Percentiles rank a stretch among this genome's conserved stretches.
Conservation (phyloP, 2,797 vertebrate species). For the Galaxias olidus region DNA sequence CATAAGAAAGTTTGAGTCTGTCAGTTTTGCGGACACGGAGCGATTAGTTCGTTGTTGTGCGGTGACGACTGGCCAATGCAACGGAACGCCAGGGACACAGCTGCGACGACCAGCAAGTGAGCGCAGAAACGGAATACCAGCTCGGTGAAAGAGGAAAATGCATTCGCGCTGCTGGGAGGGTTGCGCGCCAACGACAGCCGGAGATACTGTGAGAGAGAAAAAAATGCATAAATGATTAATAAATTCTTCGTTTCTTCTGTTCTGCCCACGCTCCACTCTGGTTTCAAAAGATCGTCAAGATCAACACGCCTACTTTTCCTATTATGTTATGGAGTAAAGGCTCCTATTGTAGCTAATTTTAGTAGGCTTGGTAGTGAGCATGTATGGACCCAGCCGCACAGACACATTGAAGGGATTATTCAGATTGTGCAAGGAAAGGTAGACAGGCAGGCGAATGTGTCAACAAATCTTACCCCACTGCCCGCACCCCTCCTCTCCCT, state of each 20-base stretch:
- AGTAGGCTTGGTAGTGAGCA: no score
- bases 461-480: not conserved
- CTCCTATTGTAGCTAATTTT: no score
- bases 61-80: constrained; percentile 38
- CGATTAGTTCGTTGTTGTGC: constrained; percentile 30
- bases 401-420: not conserved
- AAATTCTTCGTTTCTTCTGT: constrained; percentile 17
- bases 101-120: constrained; percentile 67
- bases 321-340: no score
- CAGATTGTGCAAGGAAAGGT: constrained; percentile 2
- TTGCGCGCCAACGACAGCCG: constrained; percentile 37
- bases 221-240: no score
- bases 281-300: not conserved
- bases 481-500: no score
- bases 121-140: constrained; percentile 49
- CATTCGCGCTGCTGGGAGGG: constrained; percentile 43
- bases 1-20: constrained; percentile 47
- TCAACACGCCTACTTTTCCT: not conserved
- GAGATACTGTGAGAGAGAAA: constrained; percentile 1
- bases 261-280: not conserved
- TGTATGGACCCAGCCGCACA: not conserved
- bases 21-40: constrained; percentile 11
- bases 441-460: not conserved
- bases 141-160: constrained; percentile 22
- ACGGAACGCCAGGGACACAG: constrained; percentile 59